These are phyloP conservation scores for Rhinolophus ferrumequinum DNA, from an alignment of 2,113 vertebrate genomes.

Conservation along the genomic window DNA sequence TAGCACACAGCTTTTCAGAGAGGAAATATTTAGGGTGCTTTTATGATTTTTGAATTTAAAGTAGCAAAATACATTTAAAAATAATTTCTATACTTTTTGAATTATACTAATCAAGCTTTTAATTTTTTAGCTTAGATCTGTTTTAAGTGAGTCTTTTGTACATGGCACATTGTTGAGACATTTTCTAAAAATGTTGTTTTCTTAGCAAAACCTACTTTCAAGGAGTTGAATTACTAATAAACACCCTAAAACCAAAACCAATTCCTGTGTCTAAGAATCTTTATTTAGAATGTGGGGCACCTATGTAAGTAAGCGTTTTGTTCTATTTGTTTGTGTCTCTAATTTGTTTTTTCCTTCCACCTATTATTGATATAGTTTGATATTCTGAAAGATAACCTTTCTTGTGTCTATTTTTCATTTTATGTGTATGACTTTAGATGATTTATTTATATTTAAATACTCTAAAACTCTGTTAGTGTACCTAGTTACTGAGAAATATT, in stretches of 20 bases:
- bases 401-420: slow-evolving; percentile 28
- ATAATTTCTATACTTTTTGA: slow-evolving; percentile 1
- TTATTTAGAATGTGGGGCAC: not conserved
- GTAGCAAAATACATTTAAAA: not conserved
- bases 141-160: not conserved
- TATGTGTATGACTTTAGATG: not conserved
- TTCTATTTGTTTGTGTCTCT: not conserved
- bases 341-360: not conserved
- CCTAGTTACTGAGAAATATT: not conserved
- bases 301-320: slow-evolving; percentile 8
- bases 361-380: not conserved
- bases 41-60: slow-evolving; percentile 40
- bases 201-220: slow-evolving; percentile 11
- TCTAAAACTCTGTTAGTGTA: not conserved
- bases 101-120: not conserved
- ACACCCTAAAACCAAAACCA: not conserved
- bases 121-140: slow-evolving; percentile 8
- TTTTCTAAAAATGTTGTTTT: slow-evolving; percentile 26
- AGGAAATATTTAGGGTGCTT: slow-evolving; percentile 24
- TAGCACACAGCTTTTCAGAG: slow-evolving; percentile 32
- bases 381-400: slow-evolving; percentile 38
- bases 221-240: not conserved
- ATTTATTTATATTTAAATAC: slow-evolving; percentile 48
- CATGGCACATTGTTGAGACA: not conserved
- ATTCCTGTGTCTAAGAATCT: not conserved